phyloP scores from a whole-genome alignment of 2,888 invertebrate genomes.

The Trissoscelio sp. region DNA sequence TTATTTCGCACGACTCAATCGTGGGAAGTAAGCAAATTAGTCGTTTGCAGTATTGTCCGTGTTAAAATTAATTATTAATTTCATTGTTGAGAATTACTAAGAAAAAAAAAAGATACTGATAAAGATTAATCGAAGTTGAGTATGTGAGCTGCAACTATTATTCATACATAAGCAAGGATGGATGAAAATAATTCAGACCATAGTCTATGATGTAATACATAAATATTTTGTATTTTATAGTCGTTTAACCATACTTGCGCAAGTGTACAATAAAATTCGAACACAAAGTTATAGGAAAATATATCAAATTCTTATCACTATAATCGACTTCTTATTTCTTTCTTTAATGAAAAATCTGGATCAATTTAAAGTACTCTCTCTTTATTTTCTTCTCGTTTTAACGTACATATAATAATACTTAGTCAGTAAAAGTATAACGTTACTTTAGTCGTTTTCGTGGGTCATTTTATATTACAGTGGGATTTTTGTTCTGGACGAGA shows the following conservation, averaged over 20 bases:
- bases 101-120: no score
- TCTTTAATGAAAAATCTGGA: not conserved
- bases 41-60: no score
- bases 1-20: no score
- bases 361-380: slow-evolving; percentile 12
- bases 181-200: slow-evolving; percentile 49
- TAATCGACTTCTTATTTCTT: not conserved
- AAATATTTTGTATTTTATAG: slow-evolving; percentile 74
- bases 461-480: not conserved
- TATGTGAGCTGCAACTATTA: slow-evolving; percentile 35
- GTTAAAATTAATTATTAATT: not conserved
- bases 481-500: no score
- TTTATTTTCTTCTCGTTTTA: slow-evolving; percentile 7
- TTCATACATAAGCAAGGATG: slow-evolving; percentile 50
- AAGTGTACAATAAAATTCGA: slow-evolving; percentile 68
- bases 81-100: not conserved
- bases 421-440: slow-evolving; percentile 14
- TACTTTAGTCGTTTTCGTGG: not conserved
- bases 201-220: slow-evolving; percentile 61
- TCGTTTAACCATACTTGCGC: slow-evolving; percentile 69
- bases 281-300: slow-evolving; percentile 56
- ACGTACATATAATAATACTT: slow-evolving; percentile 48
- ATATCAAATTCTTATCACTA: slow-evolving; percentile 62
- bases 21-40: no score
- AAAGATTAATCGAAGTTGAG: slow-evolving; percentile 3